phyloP scores from a whole-genome alignment of 2,888 invertebrate genomes.

The Machimus atricapillus region DNA sequence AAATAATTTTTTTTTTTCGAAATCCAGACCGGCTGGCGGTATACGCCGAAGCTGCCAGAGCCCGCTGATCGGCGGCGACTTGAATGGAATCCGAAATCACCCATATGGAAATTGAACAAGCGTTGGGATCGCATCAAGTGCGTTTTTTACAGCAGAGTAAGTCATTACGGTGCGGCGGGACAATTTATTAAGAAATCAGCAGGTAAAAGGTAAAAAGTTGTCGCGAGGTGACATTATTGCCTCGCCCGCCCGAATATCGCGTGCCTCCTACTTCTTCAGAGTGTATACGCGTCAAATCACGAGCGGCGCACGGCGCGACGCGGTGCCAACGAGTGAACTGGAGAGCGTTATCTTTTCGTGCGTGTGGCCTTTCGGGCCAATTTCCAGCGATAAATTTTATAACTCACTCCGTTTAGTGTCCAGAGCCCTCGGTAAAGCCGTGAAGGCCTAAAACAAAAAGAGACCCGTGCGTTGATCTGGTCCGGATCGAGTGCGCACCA shows the following conservation, averaged over 20 bases:
- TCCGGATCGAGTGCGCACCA: not conserved
- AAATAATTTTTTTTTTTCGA: not conserved
- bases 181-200: constrained; percentile 33
- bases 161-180: not conserved
- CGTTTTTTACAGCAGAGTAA: not conserved
- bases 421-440: not conserved
- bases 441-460: constrained; percentile 4
- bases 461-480: not conserved
- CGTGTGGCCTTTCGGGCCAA: constrained; percentile 31
- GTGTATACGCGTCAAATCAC: not conserved
- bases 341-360: constrained; percentile 22
- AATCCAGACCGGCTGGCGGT: not conserved
- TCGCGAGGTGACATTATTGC: constrained; percentile 21
- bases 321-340: not conserved
- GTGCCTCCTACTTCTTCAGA: constrained; percentile 32
- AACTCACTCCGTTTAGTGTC: constrained; percentile 14
- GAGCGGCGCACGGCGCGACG: not conserved
- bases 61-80: not conserved
- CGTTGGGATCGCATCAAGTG: constrained; percentile 3
- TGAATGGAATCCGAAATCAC: constrained; percentile 2
- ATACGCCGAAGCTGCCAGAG: not conserved
- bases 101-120: constrained; percentile 2
- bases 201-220: constrained; percentile 24
- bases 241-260: constrained; percentile 17
- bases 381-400: constrained; percentile 30